Percentiles rank a stretch among this genome's conserved stretches.
Conservation (phyloP, 2,113 vertebrate species). For the Oryzias celebensis region DNA sequence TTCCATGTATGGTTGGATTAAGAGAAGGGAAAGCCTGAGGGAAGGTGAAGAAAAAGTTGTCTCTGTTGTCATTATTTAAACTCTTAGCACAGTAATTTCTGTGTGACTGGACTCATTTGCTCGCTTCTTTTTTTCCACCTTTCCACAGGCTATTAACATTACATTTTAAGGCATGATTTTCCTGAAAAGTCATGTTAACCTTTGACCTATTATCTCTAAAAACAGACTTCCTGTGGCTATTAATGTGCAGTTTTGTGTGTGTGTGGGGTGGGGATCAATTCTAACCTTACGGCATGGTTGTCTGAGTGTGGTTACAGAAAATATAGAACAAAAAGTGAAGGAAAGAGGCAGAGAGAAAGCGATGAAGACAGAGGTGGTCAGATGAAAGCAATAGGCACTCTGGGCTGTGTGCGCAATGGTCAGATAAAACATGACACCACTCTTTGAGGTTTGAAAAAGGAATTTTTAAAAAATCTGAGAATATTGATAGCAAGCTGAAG, state of each 20-base stretch:
- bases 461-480: slow-evolving; percentile 38
- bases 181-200: slow-evolving; percentile 49
- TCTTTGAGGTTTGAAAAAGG: slow-evolving; percentile 63
- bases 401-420: slow-evolving; percentile 61
- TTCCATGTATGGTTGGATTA: slow-evolving; percentile 64
- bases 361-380: slow-evolving; percentile 57
- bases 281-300: not conserved
- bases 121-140: slow-evolving; percentile 37
- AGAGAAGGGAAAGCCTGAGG: slow-evolving; percentile 33
- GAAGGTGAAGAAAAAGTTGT: slow-evolving; percentile 40
- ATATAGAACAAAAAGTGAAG: slow-evolving; percentile 48
- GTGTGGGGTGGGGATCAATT: not conserved
- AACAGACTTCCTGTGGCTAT: slow-evolving; percentile 30
- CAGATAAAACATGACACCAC: slow-evolving; percentile 73
- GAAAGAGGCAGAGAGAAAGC: slow-evolving; percentile 51
- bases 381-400: slow-evolving; percentile 66
- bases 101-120: slow-evolving; percentile 53
- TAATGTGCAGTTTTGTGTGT: slow-evolving; percentile 16
- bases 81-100: slow-evolving; percentile 39
- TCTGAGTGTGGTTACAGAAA: slow-evolving; percentile 37
- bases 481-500: slow-evolving; percentile 56
- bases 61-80: slow-evolving; percentile 48
- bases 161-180: slow-evolving; percentile 48
- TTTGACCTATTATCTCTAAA: slow-evolving; percentile 47
- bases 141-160: slow-evolving; percentile 43